These are phyloP conservation scores for Salpingus planirostris DNA, from an alignment of 2,888 invertebrate species.

Conservation along the genomic window DNA sequence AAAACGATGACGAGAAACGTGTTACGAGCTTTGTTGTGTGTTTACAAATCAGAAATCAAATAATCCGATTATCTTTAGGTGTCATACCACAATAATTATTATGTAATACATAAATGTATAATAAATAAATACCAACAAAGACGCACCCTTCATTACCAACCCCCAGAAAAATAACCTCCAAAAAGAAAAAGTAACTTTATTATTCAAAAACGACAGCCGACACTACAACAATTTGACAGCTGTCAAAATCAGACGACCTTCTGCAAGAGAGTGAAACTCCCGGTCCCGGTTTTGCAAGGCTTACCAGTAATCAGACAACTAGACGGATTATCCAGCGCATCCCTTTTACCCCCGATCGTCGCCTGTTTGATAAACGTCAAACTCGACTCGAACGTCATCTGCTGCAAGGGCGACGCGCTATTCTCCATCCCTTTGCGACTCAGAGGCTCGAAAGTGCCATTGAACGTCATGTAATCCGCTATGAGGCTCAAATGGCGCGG, in stretches of 20 bases:
- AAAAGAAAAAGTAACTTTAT: too few species aligned
- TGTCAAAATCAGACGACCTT: too few species aligned
- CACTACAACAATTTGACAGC: too few species aligned
- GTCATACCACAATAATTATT: conserved; percentile 42
- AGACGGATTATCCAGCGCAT: conserved; percentile 74
- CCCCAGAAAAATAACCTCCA: too few species aligned
- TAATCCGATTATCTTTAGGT: conserved; percentile 40
- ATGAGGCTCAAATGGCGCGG: conserved; percentile 85
- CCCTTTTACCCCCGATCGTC: conserved; percentile 59
- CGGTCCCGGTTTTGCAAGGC: conserved; percentile 76
- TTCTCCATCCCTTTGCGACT: conserved; percentile 85
- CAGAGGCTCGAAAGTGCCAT: conserved; percentile 81
- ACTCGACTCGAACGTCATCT: conserved; percentile 97
- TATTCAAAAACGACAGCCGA: too few species aligned
- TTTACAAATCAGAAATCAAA: conserved; percentile 36
- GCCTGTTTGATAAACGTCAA: conserved; percentile 76
- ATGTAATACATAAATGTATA: conserved; percentile 43
- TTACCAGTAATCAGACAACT: conserved; percentile 81
- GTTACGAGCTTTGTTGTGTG: conserved; percentile 40
- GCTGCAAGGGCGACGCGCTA: conserved; percentile 89
- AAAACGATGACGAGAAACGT: too few species aligned
- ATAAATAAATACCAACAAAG: too few species aligned
- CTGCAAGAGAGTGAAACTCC: too few species aligned
- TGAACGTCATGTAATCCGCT: conserved; percentile 97
- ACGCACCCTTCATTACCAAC: too few species aligned